Evolutionary conservation across 2,888 invertebrate species (phyloP), one percentile per base, ranked within the genome.

Genomic region (Zygaena filipendulae): DNA sequence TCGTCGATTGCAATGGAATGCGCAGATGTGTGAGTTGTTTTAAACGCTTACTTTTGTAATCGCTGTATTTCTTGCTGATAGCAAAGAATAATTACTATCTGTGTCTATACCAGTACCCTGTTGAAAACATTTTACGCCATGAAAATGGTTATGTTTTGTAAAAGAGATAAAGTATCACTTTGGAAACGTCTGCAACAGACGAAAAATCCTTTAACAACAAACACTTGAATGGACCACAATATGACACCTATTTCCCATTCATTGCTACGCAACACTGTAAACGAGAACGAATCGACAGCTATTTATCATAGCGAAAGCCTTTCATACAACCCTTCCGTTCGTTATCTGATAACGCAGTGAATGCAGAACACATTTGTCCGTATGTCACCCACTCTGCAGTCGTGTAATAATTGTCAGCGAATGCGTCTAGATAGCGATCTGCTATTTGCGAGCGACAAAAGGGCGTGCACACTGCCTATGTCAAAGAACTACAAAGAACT

Each of bases 351-450:
- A 75, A 68, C 56, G 49, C 45, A 36, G 42, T 74, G 75, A 75
- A 79, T 71, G 59, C 66, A 48, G 57, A 47, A 48, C 62, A 70
- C 71, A 75, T 79, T 79, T 75, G 77, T 75, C 67, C 64, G 64
- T 49, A 41, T 54, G 58, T 67, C 67, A 66, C 62, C 62, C 67
- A 63, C 66, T 68, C 62, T 53, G 52, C 58, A 62, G 58, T 74
- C 70, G 77, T 74, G 77, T 70, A 71, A 75, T 77, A 79, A 79
- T 74, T 68, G 75, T 64, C 68, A 68, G 67, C 56, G 64, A 69
- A 67, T 69, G 67, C 54, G 55, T 42, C 60, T 60, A 70, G 77
- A 79, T 79, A 68, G 63, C 44, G 61, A 77, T 79, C 77, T 72
- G 54, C 58, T 59, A 67, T 74, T 72, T 69, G 64, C 49, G 52